phyloP scores from a whole-genome alignment of 2,113 vertebrate species.

The Vulpes vulpes region DNA sequence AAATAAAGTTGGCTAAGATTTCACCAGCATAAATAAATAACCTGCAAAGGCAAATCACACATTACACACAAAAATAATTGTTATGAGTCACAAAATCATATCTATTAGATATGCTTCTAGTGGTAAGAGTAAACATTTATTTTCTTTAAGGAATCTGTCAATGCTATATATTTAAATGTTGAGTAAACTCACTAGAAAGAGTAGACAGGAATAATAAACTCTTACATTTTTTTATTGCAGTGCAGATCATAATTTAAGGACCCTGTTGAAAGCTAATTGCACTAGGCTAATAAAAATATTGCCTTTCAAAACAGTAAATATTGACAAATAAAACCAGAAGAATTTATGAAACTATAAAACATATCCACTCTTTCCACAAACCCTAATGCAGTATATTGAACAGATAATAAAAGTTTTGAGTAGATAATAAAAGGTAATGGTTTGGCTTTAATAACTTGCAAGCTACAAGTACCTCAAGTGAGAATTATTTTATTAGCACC shows the following conservation, averaged over 20 bases:
- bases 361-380: slow-evolving; percentile 74
- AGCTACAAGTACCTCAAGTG: slow-evolving; percentile 46
- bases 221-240: slow-evolving; percentile 69
- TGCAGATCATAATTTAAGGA: slow-evolving; percentile 68
- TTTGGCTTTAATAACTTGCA: slow-evolving; percentile 78
- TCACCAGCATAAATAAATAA: slow-evolving; percentile 10
- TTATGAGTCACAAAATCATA: slow-evolving; percentile 43
- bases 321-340: slow-evolving; percentile 77
- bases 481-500: slow-evolving; percentile 59
- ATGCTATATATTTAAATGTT: background rate
- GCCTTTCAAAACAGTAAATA: slow-evolving; percentile 76
- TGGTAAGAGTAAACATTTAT: background rate
- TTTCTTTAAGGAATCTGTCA: slow-evolving; percentile 18
- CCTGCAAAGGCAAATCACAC: background rate
- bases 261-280: slow-evolving; percentile 39
- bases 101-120: background rate
- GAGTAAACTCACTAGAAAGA: slow-evolving; percentile 59
- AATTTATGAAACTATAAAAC: slow-evolving; percentile 84
- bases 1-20: background rate
- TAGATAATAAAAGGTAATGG: slow-evolving; percentile 76
- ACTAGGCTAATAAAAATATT: slow-evolving; percentile 63
- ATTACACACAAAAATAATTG: background rate
- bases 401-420: slow-evolving; percentile 76
- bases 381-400: slow-evolving; percentile 77
- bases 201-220: slow-evolving; percentile 44